These are phyloP conservation scores for Actinemys pallida DNA, from an alignment of 2,113 vertebrate genomes.

Conservation along the genomic window DNA sequence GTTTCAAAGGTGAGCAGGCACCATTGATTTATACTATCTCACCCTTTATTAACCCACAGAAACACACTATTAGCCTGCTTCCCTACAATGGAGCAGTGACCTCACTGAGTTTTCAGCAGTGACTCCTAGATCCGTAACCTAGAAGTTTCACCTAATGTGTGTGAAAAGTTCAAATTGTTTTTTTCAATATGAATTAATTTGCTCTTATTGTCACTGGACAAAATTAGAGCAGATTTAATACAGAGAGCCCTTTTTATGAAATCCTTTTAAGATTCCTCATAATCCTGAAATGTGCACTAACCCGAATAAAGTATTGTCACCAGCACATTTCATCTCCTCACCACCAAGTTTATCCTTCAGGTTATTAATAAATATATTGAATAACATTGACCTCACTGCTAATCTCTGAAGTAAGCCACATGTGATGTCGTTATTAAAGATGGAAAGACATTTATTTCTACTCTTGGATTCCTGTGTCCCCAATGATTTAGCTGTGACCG, in stretches of 20 bases:
- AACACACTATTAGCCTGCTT: neutral
- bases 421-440: neutral
- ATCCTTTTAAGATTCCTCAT: neutral
- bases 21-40: neutral
- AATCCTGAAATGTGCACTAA: neutral
- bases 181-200: neutral
- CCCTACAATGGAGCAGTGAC: neutral
- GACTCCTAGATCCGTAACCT: neutral
- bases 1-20: neutral
- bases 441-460: neutral
- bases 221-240: neutral
- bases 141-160: neutral
- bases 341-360: neutral
- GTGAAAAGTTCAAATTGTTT: neutral
- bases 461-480: neutral
- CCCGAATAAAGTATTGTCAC: neutral
- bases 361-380: neutral
- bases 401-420: neutral
- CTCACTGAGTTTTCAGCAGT: neutral
- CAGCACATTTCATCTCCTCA: neutral
- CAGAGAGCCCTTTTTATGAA: neutral
- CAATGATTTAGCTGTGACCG: neutral
- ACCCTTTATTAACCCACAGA: neutral
- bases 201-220: neutral
- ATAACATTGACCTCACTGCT: accelerated